Conservation (phyloP, 64 coral and sea anemone species). For the Catalaphyllia jardinei region DNA sequence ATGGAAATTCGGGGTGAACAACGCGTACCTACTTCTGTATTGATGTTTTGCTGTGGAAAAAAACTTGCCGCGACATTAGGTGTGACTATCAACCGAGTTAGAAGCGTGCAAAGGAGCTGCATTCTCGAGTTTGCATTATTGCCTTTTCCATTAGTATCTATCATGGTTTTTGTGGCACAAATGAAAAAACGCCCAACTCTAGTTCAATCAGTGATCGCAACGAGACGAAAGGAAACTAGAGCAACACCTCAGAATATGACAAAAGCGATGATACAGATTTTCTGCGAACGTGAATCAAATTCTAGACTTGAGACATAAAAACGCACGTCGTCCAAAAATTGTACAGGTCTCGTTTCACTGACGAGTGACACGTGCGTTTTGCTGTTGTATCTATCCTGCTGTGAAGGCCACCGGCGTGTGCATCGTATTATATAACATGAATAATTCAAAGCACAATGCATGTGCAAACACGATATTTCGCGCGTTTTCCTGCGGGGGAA, state of each 20-base stretch:
- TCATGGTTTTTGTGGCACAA: neutral
- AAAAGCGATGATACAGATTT: too few species aligned
- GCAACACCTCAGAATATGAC: too few species aligned
- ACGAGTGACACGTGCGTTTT: constrained; percentile 14
- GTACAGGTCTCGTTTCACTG: neutral
- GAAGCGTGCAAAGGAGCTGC: constrained; percentile 8
- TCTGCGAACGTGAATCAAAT: too few species aligned
- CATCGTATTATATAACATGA: constrained; percentile 21
- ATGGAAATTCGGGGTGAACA: constrained; percentile 5
- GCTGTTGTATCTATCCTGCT: neutral
- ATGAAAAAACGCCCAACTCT: neutral
- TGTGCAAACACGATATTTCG: neutral
- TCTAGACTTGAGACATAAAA: too few species aligned
- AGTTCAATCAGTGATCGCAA: neutral
- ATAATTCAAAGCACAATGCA: constrained; percentile 6
- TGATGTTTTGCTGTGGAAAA: neutral
- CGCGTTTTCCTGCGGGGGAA: neutral
- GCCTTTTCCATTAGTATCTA: neutral
- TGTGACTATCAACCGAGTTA: neutral
- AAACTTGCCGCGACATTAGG: neutral
- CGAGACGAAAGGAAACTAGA: too few species aligned
- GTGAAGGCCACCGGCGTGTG: constrained; percentile 11
- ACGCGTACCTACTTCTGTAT: neutral
- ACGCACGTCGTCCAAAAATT: too few species aligned
- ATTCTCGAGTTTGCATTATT: neutral